Conservation (phyloP, 2,797 vertebrate genomes). For the Merluccius polli region DNA sequence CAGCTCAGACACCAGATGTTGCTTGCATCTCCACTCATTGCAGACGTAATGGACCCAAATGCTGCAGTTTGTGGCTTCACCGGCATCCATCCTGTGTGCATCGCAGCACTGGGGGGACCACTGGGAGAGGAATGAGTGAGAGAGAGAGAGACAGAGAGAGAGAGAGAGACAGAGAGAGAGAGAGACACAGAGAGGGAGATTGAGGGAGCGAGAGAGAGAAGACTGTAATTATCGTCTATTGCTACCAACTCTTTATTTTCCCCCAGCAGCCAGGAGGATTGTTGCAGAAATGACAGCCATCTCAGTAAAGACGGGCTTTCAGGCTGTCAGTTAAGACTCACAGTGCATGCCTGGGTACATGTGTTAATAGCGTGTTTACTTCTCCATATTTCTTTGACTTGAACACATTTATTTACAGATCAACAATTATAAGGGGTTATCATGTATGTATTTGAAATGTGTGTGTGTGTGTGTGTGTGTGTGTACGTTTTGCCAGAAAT, state of each 20-base stretch:
- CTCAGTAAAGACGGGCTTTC: constrained; percentile 74
- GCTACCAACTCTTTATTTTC: constrained; percentile 89
- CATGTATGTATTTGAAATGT: constrained; percentile 8
- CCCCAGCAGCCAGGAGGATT: constrained; percentile 82
- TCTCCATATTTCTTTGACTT: not conserved
- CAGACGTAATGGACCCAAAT: constrained; percentile 99
- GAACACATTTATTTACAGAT: not conserved
- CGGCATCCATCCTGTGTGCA: constrained; percentile 92
- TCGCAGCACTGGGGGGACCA: constrained; percentile 68
- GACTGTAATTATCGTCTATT: constrained; percentile 93
- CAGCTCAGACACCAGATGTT: constrained; percentile 97
- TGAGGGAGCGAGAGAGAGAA: constrained; percentile 1
- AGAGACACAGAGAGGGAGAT: constrained; percentile 21
- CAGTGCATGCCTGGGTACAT: constrained; percentile 21
- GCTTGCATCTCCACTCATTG: constrained; percentile 95
- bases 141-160: constrained; percentile 35
- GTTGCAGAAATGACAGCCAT: constrained; percentile 83
- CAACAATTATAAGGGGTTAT: not conserved
- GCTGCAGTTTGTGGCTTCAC: constrained; percentile 95
- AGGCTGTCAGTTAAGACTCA: constrained; percentile 36
- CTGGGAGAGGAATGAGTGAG: constrained; percentile 14
- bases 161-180: constrained; percentile 10
- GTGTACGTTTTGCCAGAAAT: not conserved
- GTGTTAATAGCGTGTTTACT: not conserved
- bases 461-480: constrained; percentile 23